These are phyloP conservation scores for Stenoptilia bipunctidactyla DNA, from an alignment of 2,888 invertebrate genomes.

Conservation along the genomic window DNA sequence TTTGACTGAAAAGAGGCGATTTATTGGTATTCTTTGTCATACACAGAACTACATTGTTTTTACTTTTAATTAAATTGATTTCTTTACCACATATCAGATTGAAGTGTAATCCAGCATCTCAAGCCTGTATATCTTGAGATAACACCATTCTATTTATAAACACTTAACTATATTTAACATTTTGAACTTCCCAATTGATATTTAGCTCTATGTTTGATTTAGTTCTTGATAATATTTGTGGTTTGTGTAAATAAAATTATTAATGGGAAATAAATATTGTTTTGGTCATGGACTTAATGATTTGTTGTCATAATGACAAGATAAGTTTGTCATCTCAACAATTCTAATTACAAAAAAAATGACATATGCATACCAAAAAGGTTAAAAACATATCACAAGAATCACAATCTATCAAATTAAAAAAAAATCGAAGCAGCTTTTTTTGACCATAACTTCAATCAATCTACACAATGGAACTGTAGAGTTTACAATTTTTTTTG, in stretches of 20 bases:
- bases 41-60: not conserved
- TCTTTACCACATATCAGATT: conserved; percentile 25
- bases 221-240: conserved; percentile 8
- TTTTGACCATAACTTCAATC: too few relatives aligned
- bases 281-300: too few relatives aligned
- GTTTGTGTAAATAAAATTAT: too few relatives aligned
- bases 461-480: too few relatives aligned
- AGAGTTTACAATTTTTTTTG: too few relatives aligned
- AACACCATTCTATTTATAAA: not conserved
- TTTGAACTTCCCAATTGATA: conserved; percentile 7
- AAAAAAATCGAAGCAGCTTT: too few relatives aligned
- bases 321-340: too few relatives aligned
- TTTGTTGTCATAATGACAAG: too few relatives aligned
- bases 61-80: conserved; percentile 10
- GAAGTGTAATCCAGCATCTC: conserved; percentile 22
- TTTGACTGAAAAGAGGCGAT: conserved; percentile 35
- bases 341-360: not conserved
- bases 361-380: too few relatives aligned
- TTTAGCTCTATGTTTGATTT: conserved; percentile 11
- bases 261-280: too few relatives aligned
- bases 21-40: not conserved
- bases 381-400: too few relatives aligned
- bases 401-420: too few relatives aligned
- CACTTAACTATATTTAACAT: not conserved
- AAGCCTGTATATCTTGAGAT: conserved; percentile 20